phyloP scores from a whole-genome alignment of 1,140 invertebrate species.

The Protaetia brevitarsis region DNA sequence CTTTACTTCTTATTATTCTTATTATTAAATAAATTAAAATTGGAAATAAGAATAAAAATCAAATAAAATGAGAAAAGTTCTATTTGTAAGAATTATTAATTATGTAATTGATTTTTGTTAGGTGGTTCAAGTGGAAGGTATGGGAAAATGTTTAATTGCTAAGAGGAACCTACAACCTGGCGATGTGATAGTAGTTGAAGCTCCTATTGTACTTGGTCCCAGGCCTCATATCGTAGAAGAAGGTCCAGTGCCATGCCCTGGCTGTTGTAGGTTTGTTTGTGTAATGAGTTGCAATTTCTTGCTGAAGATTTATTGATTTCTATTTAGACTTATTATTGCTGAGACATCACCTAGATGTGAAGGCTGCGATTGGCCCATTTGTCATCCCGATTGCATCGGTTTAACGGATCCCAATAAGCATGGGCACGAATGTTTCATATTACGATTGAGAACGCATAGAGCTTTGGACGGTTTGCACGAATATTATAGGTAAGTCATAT shows the following conservation, averaged over 20 bases:
- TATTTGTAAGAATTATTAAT: no score
- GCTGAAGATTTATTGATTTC: no score
- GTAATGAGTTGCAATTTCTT: no score
- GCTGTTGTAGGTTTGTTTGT: constrained; percentile 59
- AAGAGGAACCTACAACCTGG: constrained; percentile 63
- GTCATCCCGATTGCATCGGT: constrained; percentile 59
- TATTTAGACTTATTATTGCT: constrained; percentile 39
- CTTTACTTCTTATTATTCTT: no score
- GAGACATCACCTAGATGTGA: constrained; percentile 48
- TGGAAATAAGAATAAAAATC: no score
- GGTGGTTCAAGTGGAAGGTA: constrained; percentile 50
- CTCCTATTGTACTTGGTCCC: constrained; percentile 69
- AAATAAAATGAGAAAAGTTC: no score
- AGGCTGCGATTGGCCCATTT: constrained; percentile 69
- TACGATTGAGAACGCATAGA: constrained; percentile 56
- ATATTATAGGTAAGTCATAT: constrained; percentile 54
- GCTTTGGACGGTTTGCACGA: constrained; percentile 55
- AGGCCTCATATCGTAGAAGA: constrained; percentile 53
- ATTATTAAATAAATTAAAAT: no score
- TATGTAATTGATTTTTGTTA: constrained; percentile 32
- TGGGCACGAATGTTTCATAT: constrained; percentile 64
- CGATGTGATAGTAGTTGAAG: constrained; percentile 64
- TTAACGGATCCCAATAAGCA: constrained; percentile 62
- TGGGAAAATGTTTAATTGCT: constrained; percentile 67
- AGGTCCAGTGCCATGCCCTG: constrained; percentile 59